phyloP scores from a whole-genome alignment of 37 sponge, comb jelly and placozoan genomes.

The Oscarella lobularis region DNA sequence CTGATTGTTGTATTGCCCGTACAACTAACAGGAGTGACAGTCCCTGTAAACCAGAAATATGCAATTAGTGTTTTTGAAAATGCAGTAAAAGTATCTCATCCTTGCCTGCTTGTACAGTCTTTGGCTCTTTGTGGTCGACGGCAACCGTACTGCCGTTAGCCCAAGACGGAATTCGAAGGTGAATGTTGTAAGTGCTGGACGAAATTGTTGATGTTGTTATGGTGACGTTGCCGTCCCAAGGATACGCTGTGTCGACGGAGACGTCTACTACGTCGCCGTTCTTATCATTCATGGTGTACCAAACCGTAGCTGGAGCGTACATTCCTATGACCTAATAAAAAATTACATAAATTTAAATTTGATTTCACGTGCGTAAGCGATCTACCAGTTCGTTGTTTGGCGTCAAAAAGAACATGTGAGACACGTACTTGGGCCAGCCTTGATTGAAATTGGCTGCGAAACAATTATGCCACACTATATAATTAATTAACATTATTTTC shows the following conservation, averaged over 20 bases:
- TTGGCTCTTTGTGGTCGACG: constrained; percentile 7
- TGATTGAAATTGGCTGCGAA: constrained; percentile 56
- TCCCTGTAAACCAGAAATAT: no score
- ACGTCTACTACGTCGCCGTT: no score
- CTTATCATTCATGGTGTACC: no score
- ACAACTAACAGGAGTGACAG: no score
- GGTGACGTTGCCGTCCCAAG: not conserved
- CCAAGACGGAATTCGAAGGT: constrained; percentile 56
- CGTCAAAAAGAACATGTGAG: constrained; percentile 24
- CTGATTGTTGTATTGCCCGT: not conserved
- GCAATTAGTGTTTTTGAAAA: not conserved
- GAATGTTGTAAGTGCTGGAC: not conserved
- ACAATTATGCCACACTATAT: not conserved
- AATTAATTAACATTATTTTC: not conserved
- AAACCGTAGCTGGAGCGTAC: no score
- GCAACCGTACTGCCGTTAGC: constrained; percentile 14
- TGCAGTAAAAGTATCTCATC: not conserved
- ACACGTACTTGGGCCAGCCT: constrained; percentile 63
- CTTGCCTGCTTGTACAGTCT: not conserved
- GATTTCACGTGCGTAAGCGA: no score
- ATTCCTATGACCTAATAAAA: no score
- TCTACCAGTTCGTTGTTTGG: constrained; percentile 6
- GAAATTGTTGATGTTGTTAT: not conserved
- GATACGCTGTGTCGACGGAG: not conserved
- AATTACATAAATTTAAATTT: no score